Base-by-base conservation (phyloP, 2,888 invertebrate species). In the Zeuzera pyrina region DNA sequence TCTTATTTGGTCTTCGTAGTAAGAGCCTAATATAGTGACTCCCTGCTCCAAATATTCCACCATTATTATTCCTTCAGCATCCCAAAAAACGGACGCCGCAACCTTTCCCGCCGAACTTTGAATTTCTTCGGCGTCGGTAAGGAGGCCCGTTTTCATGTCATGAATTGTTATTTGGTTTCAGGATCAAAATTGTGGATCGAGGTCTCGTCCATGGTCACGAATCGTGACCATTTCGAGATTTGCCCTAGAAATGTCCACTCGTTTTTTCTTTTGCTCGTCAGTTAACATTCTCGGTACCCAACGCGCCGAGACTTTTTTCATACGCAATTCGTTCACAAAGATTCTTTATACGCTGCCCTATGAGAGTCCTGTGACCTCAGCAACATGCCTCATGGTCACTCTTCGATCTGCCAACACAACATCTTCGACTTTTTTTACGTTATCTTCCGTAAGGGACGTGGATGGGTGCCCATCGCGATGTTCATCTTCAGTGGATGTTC, bases 261-360 rank as follows among this genome's bases (percentile, higher is more conserved):
- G n/a, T n/a, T n/a, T n/a, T n/a, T n/a, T n/a, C n/a, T n/a, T n/a
- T 38, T n/a, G n/a, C n/a, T n/a, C n/a, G n/a, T n/a, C n/a, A n/a
- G n/a, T n/a, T n/a, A n/a, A n/a, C n/a, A n/a, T n/a, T n/a, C n/a
- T n/a, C n/a, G n/a, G n/a, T n/a, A n/a, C n/a, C n/a, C n/a, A n/a
- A n/a, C n/a, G n/a, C n/a, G n/a, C n/a, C n/a, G n/a, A n/a, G n/a
- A n/a, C n/a, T n/a, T n/a, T n/a, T n/a, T n/a, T n/a, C n/a, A n/a
- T n/a, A n/a, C n/a, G n/a, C n/a, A n/a, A n/a, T n/a, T n/a, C n/a
- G n/a, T 41, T 36, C 6, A 31, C 10, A 27, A 39, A 12, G 23
- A 38, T 42, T 30, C 31, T 39, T 43, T 42, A 37, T 34, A 39
- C 16, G 15, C 38, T 46, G 23, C 38, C 42, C n/a, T n/a, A n/a